These are phyloP conservation scores for Naja naja DNA, from an alignment of 2,113 vertebrate species.

Conservation along the genomic window DNA sequence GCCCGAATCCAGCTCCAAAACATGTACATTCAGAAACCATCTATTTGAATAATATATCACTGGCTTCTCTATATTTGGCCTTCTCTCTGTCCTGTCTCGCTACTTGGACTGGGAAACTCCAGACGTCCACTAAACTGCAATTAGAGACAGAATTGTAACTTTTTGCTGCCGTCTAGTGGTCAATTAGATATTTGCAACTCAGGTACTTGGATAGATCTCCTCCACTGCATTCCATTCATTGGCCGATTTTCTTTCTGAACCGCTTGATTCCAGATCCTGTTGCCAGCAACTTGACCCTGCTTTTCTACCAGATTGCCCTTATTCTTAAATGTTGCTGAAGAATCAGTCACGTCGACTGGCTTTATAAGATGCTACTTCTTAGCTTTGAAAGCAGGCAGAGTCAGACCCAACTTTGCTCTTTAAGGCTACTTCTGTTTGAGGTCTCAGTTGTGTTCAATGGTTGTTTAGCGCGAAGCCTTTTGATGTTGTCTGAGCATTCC, in stretches of 20 bases:
- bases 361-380: neutral
- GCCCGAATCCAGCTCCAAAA: neutral
- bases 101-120: neutral
- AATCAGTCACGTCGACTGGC: neutral
- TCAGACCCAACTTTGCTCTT: accelerated
- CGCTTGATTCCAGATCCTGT: neutral
- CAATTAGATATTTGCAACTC: neutral
- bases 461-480: neutral
- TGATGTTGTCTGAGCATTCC: neutral
- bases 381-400: neutral
- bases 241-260: neutral
- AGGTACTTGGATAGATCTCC: neutral
- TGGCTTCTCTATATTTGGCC: neutral
- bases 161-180: neutral
- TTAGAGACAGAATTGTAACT: neutral
- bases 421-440: neutral
- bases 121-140: neutral
- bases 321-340: no score
- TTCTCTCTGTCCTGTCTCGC: neutral
- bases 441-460: neutral
- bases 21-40: neutral
- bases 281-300: neutral
- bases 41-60: neutral
- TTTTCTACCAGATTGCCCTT: neutral
- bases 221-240: neutral